Conservation (phyloP, 2,797 vertebrate genomes). For the Lacerta bilineata region DNA sequence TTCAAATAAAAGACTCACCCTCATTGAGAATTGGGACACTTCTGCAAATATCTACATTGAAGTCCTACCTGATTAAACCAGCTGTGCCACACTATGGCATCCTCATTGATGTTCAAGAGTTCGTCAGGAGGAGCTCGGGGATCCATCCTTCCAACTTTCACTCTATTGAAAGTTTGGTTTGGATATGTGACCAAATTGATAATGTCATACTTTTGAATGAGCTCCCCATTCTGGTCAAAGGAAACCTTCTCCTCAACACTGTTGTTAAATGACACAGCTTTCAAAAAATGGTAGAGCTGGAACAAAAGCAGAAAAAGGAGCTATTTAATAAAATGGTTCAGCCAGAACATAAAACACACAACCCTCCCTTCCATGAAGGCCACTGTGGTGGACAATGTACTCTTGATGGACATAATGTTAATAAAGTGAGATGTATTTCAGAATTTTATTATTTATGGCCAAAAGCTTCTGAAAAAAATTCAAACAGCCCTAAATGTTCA, state of each 20-base stretch:
- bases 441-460: too few species aligned
- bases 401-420: too few species aligned
- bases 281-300: background rate
- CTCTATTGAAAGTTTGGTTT: background rate
- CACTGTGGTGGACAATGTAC: too few species aligned
- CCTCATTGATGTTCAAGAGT: background rate
- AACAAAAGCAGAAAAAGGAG: background rate
- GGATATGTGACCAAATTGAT: background rate
- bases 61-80: conserved; percentile 10
- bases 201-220: conserved; percentile 3
- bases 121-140: background rate
- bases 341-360: background rate
- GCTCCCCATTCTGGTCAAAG: background rate
- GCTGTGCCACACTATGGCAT: background rate
- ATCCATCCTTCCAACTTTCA: conserved; percentile 10
- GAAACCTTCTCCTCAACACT: background rate
- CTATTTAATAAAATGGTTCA: background rate
- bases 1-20: too few species aligned
- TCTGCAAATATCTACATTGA: background rate
- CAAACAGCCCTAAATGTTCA: too few species aligned
- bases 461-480: too few species aligned
- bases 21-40: too few species aligned
- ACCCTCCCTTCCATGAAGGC: too few species aligned
- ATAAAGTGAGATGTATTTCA: too few species aligned
- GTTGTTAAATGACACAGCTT: background rate